Base-by-base conservation (phyloP, 2,797 vertebrate genomes). In the Tachyglossus aculeatus region DNA sequence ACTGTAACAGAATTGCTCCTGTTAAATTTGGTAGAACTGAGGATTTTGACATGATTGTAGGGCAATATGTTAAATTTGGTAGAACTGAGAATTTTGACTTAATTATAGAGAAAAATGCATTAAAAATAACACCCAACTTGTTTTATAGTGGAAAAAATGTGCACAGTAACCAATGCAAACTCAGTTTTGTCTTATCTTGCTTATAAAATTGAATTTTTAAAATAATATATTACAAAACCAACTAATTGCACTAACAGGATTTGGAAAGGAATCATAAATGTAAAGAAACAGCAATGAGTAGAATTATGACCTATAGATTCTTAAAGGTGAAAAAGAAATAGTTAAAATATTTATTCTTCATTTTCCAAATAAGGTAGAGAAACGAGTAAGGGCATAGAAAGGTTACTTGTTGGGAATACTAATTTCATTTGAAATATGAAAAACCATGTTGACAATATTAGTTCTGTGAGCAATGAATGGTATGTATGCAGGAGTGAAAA, bases 401-500 rank as follows among this genome's bases (percentile, higher is more conserved):
- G 39, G 54, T 64, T 29, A 70, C 67, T 32, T 43, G 56, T 58
- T 58, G 43, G 44, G 62, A 53, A 2, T 40, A 22, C 7, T 55
- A 0, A 70, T 68, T 69, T 83, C 61, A 34, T 62, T 24, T 51
- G 0, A 4, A 7, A 64, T 63, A 66, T 66, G 41, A 10, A 36
- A 43, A 74, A 78, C 15, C 69, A 59, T 51, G 15, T 33, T 67
- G 73, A 40, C 45, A 54, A 57, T 77, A 71, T 81, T 84, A 81
- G 59, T 67, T 84, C 72, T 71, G 37, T 82, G 80, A 89, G 85
- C 80, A 89, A 78, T 88, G 67, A 67, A 78, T 88, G 67, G 65
- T 63, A 57, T 63, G 78, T 85, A 79, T 85, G 81, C 78, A 90
- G 86, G 82, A 90, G 38, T 67, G 53, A 75, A 62, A 59, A 78